Evolutionary conservation across 2,888 invertebrate species (phyloP).

Genomic region (Troides oblongomaculatus): DNA sequence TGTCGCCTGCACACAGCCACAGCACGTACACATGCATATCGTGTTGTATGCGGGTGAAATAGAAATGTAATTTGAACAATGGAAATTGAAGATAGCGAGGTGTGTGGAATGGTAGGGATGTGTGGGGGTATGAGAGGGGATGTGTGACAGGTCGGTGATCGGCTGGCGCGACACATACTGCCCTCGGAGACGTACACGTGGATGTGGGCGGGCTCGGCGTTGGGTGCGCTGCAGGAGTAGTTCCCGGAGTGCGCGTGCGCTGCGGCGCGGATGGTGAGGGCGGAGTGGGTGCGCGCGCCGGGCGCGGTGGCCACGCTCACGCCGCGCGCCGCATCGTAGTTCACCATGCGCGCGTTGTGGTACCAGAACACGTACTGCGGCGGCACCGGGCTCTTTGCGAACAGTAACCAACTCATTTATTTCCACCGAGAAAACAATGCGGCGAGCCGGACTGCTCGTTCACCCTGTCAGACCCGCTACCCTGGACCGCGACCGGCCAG

Average conservation of each 20-base stretch:
- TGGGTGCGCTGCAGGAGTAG: slow-evolving; percentile 94
- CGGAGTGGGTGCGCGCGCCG: slow-evolving; percentile 92
- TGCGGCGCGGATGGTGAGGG: slow-evolving; percentile 85
- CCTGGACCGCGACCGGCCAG: no score
- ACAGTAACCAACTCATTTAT: not conserved
- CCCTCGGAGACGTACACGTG: slow-evolving; percentile 95
- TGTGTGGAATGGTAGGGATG: not conserved
- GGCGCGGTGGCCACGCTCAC: slow-evolving; percentile 91
- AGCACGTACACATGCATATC: no score
- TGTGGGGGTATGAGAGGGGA: not conserved
- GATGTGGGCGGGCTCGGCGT: slow-evolving; percentile 93
- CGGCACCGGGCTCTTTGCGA: slow-evolving; percentile 91
- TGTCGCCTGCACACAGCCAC: slow-evolving; percentile 84
- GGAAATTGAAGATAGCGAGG: no score
- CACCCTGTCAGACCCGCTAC: no score
- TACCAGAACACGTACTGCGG: slow-evolving; percentile 98
- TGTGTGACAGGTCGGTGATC: not conserved
- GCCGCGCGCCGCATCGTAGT: slow-evolving; percentile 92
- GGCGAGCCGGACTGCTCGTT: no score
- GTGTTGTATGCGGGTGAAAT: no score
- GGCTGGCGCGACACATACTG: slow-evolving; percentile 62
- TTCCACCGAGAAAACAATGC: no score
- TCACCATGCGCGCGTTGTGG: slow-evolving; percentile 96
- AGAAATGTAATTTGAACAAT: no score
- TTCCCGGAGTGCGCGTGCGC: slow-evolving; percentile 93